These are phyloP conservation scores for Cladorhizidae sp. DNA, from an alignment of 37 sponge, comb jelly and placozoan species.

Conservation along the genomic window DNA sequence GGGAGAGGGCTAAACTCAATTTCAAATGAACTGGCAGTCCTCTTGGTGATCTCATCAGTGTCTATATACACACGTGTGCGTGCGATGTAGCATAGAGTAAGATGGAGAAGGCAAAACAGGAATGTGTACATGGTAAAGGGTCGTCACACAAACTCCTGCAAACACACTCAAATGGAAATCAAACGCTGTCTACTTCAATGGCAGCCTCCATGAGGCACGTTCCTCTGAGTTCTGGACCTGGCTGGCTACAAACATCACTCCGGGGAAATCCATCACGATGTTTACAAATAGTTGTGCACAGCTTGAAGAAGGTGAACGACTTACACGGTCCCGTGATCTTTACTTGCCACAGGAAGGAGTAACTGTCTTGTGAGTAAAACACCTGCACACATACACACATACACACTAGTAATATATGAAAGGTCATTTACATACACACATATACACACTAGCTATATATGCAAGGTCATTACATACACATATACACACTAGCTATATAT, in stretches of 20 bases:
- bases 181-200: too few relatives aligned
- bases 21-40: neutral
- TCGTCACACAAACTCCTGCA: neutral
- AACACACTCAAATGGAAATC: neutral
- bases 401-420: neutral
- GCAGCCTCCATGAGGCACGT: too few relatives aligned
- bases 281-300: too few relatives aligned
- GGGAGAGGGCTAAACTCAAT: neutral
- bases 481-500: too few relatives aligned
- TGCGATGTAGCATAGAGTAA: neutral
- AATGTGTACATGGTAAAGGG: neutral
- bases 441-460: too few relatives aligned
- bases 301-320: too few relatives aligned
- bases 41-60: neutral
- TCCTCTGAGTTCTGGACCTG: too few relatives aligned
- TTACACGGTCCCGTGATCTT: neutral
- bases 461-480: too few relatives aligned
- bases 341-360: constrained; percentile 28
- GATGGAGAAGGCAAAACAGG: neutral
- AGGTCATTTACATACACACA: too few relatives aligned
- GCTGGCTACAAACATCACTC: too few relatives aligned
- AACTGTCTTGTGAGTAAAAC: constrained; percentile 20
- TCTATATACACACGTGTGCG: too few relatives aligned
- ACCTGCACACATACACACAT: constrained; percentile 16
- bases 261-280: too few relatives aligned